Conservation (phyloP, 2,113 vertebrate species). For the Stigmatopora argus region DNA sequence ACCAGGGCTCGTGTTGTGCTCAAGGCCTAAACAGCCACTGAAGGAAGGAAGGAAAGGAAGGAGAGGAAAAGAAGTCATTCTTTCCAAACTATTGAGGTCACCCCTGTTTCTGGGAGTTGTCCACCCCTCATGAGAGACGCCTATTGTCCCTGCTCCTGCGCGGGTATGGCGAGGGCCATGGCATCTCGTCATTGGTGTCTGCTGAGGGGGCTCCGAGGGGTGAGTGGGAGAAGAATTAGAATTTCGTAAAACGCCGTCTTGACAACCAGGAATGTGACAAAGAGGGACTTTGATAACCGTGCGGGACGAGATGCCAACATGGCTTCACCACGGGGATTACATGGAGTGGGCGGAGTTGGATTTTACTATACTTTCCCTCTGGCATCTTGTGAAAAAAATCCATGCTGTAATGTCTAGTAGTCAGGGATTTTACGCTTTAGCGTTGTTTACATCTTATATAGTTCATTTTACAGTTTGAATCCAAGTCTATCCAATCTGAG, state of each 20-base stretch:
- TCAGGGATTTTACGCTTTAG: neutral
- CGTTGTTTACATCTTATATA: neutral
- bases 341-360: conserved; percentile 50
- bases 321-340: conserved; percentile 62
- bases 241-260: conserved; percentile 62
- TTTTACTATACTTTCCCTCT: conserved; percentile 44
- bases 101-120: conserved; percentile 52
- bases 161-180: conserved; percentile 28
- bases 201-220: conserved; percentile 50
- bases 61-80: conserved; percentile 65
- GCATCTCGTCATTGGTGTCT: conserved; percentile 41
- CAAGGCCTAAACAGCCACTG: conserved; percentile 22
- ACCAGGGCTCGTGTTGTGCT: conserved; percentile 21
- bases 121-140: conserved; percentile 56
- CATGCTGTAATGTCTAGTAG: neutral
- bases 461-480: too few species aligned
- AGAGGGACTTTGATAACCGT: conserved; percentile 54
- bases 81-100: conserved; percentile 62
- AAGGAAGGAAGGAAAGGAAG: conserved; percentile 55
- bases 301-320: conserved; percentile 36
- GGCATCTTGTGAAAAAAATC: conserved; percentile 33
- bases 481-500: conserved; percentile 1
- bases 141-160: conserved; percentile 58
- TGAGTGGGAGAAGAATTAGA: conserved; percentile 65
- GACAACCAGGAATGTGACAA: conserved; percentile 50